Evolutionary conservation across 2,113 vertebrate genomes (phyloP).

Genomic region (Ceuthmochares aereus): DNA sequence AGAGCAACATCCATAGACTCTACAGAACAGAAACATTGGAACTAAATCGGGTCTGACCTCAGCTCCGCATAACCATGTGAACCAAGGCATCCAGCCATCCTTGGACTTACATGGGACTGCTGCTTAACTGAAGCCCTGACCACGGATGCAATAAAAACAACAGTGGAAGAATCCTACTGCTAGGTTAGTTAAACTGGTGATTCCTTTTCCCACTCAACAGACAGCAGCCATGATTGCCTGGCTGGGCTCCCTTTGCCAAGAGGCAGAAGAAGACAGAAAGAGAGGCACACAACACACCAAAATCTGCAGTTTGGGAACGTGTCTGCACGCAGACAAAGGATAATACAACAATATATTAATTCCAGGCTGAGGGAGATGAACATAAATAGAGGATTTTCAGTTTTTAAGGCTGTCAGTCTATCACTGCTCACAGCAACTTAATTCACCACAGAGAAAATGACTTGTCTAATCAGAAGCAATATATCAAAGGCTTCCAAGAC

Average conservation of each 20-base stretch:
- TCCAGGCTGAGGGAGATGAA: background rate
- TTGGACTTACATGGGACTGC: background rate
- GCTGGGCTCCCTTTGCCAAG: background rate
- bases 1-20: background rate
- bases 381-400: background rate
- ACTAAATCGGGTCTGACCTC: background rate
- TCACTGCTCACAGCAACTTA: background rate
- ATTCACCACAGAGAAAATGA: background rate
- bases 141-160: background rate
- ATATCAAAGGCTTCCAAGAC: background rate
- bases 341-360: background rate
- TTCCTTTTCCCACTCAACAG: background rate
- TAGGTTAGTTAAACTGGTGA: background rate
- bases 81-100: rapidly evolving
- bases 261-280: background rate
- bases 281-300: background rate
- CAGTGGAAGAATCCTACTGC: background rate
- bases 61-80: background rate
- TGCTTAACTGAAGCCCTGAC: background rate
- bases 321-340: background rate
- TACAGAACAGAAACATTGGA: background rate
- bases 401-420: background rate
- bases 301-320: rapidly evolving
- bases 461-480: background rate
- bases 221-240: background rate